Evolutionary conservation across 2,797 vertebrate species (phyloP).

Genomic region (Pseudochaenichthys georgianus): DNA sequence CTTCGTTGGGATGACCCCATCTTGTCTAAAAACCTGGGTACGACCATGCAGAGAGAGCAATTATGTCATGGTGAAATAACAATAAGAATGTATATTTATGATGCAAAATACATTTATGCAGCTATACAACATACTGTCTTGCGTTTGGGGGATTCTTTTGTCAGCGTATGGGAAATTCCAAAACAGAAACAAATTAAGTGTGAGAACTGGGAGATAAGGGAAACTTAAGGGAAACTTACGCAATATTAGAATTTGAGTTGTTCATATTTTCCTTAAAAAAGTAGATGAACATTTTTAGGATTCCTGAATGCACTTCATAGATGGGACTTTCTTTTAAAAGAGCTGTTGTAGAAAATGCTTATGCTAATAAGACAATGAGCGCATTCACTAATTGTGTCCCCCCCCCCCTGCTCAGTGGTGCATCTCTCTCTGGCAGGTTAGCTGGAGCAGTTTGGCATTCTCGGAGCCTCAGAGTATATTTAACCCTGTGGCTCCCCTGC

Average conservation of each 20-base stretch:
- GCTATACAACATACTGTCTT: neutral
- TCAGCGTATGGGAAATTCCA: neutral
- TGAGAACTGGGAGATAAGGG: neutral
- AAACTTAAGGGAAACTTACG: neutral
- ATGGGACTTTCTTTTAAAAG: neutral
- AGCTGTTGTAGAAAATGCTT: conserved; percentile 45
- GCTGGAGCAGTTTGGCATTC: conserved; percentile 65
- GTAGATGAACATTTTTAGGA: neutral
- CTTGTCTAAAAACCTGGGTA: neutral
- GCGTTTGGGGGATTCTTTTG: neutral
- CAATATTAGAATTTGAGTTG: neutral
- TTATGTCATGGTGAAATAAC: neutral
- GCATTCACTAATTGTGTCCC: conserved; percentile 35
- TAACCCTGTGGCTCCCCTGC: conserved; percentile 77
- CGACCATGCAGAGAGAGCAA: neutral
- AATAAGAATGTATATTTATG: neutral
- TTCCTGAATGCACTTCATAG: conserved; percentile 6
- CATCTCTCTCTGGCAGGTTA: conserved; percentile 60
- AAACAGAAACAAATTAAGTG: neutral
- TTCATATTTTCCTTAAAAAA: neutral
- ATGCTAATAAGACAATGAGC: conserved; percentile 57
- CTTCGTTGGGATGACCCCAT: neutral
- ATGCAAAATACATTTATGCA: neutral
- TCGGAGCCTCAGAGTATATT: conserved; percentile 75
- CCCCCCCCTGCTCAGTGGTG: conserved; percentile 21